Conservation (phyloP, 2,797 vertebrate genomes). For the Otolemur crassicaudatus region DNA sequence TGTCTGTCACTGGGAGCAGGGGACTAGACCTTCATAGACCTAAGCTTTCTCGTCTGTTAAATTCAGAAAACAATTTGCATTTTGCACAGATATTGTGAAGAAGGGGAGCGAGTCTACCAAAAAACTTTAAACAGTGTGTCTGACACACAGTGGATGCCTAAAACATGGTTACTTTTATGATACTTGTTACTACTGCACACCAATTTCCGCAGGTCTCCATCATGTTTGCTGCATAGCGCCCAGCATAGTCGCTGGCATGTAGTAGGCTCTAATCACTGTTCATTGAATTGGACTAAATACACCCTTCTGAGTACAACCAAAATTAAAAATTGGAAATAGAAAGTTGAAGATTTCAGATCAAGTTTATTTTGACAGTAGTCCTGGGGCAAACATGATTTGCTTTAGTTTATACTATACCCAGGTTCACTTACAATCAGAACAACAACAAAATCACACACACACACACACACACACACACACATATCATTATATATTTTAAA, state of each 20-base stretch:
- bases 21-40: background rate
- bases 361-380: constrained; percentile 20
- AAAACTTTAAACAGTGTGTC: background rate
- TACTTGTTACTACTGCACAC: background rate
- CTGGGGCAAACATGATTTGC: background rate
- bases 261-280: background rate
- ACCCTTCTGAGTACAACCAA: background rate
- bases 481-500: background rate
- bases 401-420: constrained; percentile 1
- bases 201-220: background rate
- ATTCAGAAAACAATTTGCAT: background rate
- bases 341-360: constrained; percentile 19
- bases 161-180: background rate
- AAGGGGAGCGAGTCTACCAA: background rate
- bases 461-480: too few species aligned
- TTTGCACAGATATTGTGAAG: background rate
- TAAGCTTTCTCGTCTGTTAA: constrained; percentile 21
- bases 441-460: background rate
- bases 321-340: background rate
- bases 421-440: background rate
- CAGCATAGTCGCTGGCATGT: background rate
- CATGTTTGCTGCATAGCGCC: background rate
- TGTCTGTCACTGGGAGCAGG: background rate
- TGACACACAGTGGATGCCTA: background rate
- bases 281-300: background rate